Evolutionary conservation across 2,888 invertebrate species (phyloP), one percentile per base, ranked within the genome.

Genomic region (Chalcis sispes): DNA sequence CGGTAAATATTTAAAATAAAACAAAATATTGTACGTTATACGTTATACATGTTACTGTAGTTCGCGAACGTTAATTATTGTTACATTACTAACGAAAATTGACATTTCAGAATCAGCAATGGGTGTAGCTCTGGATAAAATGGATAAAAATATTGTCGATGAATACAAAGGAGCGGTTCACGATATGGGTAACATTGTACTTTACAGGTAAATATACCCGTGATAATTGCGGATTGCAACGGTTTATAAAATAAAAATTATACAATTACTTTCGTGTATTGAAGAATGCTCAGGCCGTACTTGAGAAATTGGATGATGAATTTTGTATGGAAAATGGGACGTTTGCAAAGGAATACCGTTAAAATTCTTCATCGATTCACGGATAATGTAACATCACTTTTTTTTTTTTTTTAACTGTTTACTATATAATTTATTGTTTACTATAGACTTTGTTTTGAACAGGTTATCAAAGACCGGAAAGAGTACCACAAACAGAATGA

Each of bases 321-420:
- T 25, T 32, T 64, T 2, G 20, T 72, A 8, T 46, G 40, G 32
- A 48, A 56, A 18, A 25, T 64, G 36, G 79, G 76, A 13, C 56
- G 76, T 32, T 66, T 61, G 48, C 74, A 79, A 23, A 52, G 25
- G 2, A 4, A 40, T 67, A 61, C 56, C 4, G 29, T 80, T 10
- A 65, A 76, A 67, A 77, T 32, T 4, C 64, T 80, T 46, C 79
- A 75, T 25, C 36, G 48, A 48, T 80, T 80, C 32, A 77, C 80
- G n/a, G 71, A 52, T 0, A 80, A 77, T 18, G 80, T 80, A 72
- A 72, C n/a, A n/a, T n/a, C n/a, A n/a, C n/a, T n/a, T n/a, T n/a
- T n/a, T n/a, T n/a, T n/a, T n/a, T n/a, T n/a, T n/a, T n/a, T n/a
- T n/a, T n/a, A n/a, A n/a, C n/a, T n/a, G n/a, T n/a, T n/a, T n/a